Evolutionary conservation across 2,797 vertebrate genomes (phyloP), one percentile per base, ranked within the genome.

Genomic region (Capromys pilorides): DNA sequence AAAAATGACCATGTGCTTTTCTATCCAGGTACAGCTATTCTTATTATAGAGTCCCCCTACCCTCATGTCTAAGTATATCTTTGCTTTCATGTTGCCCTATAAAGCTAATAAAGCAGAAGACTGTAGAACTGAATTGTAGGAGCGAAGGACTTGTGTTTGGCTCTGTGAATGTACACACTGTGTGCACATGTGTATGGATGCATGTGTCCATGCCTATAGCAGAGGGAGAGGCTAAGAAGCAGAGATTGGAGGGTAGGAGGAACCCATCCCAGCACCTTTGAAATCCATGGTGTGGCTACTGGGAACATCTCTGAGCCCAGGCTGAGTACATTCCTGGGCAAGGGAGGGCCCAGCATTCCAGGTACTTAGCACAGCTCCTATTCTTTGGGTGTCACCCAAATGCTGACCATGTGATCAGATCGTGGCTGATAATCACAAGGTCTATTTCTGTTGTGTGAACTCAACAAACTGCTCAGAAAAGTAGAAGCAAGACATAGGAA

Each of bases 401-500:
- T 1, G 11, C 31, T 33, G 61, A 59, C 1, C 31, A 18, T 7
- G 9, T 13, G 41, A 83, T 69, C 49, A 45, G 67, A 67, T 12
- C 3, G 21, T 54, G 82, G 33, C 45, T 80, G 51, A 64, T 84
- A 79, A 80, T 57, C 28, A 18, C 1, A 1, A 19, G 41, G 24
- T 67, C 59, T 79, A 36, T 84, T 92, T 93, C 85, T 79, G 61
- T 14, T 31, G 61, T 82, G 19, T 89, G 41, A 31, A 39, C 31
- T 93, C 80, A 39, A 69, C 78, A 84, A 89, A n/a, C 85, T 73
- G 54, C n/a, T 69, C 49, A n/a, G 28, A 45, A 91, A 91, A 92
- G 64, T 75, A 64, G 71, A 33, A 67, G 57, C 11, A 13, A n/a
- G 49, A 84, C 41, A 69, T 10, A 51, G 67, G 18, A 5, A 21